Evolutionary conservation across 2,888 invertebrate species (phyloP).

Genomic region (Temnothorax ravouxi): DNA sequence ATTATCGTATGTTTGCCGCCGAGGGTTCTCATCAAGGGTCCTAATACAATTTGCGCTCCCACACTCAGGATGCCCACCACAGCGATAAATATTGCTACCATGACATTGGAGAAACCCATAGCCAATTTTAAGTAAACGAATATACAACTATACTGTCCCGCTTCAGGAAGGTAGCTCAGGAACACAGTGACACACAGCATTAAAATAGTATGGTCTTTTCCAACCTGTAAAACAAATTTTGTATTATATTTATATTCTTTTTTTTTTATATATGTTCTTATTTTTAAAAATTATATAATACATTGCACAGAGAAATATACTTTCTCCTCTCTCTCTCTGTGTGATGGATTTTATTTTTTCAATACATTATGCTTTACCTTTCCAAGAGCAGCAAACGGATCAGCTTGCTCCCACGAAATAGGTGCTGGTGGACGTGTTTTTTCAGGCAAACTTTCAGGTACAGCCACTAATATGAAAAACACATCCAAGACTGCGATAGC

Average conservation of each 20-base stretch:
- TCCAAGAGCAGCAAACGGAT: conserved; percentile 93
- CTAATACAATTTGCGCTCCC: conserved; percentile 96
- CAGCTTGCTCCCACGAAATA: conserved; percentile 99
- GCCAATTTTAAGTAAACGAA: conserved; percentile 99
- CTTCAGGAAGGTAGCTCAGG: conserved; percentile 98
- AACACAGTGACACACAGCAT: conserved; percentile 99
- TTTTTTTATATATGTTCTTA: neutral
- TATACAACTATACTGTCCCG: conserved; percentile 99
- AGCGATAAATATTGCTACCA: conserved; percentile 99
- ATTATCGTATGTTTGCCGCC: conserved; percentile 99
- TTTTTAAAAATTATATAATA: conserved; percentile 4
- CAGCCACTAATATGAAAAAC: conserved; percentile 98
- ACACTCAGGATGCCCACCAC: conserved; percentile 98
- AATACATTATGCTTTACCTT: conserved; percentile 86
- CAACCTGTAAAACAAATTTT: conserved; percentile 88
- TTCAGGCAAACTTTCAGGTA: conserved; percentile 99
- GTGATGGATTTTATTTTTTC: neutral
- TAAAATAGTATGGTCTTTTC: conserved; percentile 97
- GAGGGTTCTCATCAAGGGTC: conserved; percentile 90
- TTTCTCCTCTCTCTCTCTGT: neutral
- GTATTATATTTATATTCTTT: neutral
- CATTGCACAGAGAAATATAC: neutral
- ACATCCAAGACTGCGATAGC: conserved; percentile 98
- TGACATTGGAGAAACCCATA: conserved; percentile 97
- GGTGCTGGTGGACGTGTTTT: conserved; percentile 93